Evolutionary conservation across 2,113 vertebrate species (phyloP), one percentile per base, ranked within the genome.

Genomic region (Empidonax alnorum): DNA sequence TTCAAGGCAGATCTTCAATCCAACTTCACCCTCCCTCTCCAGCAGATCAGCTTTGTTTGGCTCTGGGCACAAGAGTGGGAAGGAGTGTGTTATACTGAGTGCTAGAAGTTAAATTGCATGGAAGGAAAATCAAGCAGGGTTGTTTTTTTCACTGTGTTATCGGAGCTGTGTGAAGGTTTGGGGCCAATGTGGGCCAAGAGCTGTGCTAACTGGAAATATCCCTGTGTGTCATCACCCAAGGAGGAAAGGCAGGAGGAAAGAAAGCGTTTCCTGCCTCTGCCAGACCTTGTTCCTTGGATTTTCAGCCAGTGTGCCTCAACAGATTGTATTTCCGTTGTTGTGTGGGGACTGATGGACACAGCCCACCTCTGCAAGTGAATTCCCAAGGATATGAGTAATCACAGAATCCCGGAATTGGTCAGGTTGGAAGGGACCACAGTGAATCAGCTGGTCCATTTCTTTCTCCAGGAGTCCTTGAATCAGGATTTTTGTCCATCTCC

Each of bases 381-480:
- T 68, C 27, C 80, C 56, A 62, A 18, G 28, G n/a, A 31, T 7
- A 17, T 8, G 50, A 52, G 49, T 25, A 31, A 22, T 22, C 42
- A 27, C 59, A 27, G 42, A 15, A 15, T 31, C 76, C 7, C 49
- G 0, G 0, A 31, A 31, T 35, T 35, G 11, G 0, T 22, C 76
- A 58, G 42, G 11, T 17, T 80, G 67, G 67, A 58, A 44, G 76
- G 27, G 14, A 50, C 25, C 67, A 28, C 59, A 28, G 50, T 33
- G 50, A 31, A 50, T 66, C 67, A 12, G 23, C 50, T 12, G 14
- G 11, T 33, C 47, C 8, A 1, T 35, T 39, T 49, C 52, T 28
- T 74, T 39, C 49, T 39, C 10, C 41, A 46, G 63, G 27, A 79
- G 27, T 39, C 8, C 12, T 28, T 17, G 52, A 65, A 68, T 82